Evolutionary conservation across 1,140 invertebrate genomes (phyloP), one percentile per base, ranked within the genome.

Genomic region (Cryptotermes secundus): DNA sequence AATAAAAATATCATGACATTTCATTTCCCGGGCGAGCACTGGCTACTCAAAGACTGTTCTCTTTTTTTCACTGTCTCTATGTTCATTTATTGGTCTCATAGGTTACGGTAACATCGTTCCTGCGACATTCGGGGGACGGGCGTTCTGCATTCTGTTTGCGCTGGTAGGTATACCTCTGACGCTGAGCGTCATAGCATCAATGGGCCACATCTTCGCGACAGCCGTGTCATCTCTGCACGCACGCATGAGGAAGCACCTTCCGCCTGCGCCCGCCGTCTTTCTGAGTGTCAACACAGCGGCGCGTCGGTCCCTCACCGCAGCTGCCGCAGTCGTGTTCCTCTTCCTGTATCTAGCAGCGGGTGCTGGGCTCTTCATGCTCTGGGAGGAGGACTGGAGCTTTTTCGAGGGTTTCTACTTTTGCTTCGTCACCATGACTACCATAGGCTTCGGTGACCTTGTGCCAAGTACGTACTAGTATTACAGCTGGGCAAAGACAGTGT

Each of bases 61-160:
- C 45, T 16, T 49, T 49, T 12, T 3, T 49, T n/a, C n/a, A n/a
- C n/a, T n/a, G n/a, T n/a, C n/a, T n/a, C n/a, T n/a, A n/a, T n/a
- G n/a, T n/a, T n/a, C n/a, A n/a, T 49, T 19, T 22, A 19, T 22
- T 49, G 7, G 31, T 80, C 19, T 91, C 91, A 85, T 88, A 98
- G 97, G 98, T 84, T 99, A 99, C 90, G 98, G 98, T 80, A 97
- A 99, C 88, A 96, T 99, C 86, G 96, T 97, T 24, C 97, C 98
- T 1, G 94, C 94, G 49, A 99, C 98, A 6, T 92, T 92, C 84
- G 92, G 93, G 88, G 98, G 98, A 16, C 93, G 96, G 84, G 90
- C 95, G 36, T 97, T 98, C 88, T 99, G 97, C 89, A 97, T 99
- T 80, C 90, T 97, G 26, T 99, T 98, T 89, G 97, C 97, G 16